Conservation (phyloP, 2,113 vertebrate genomes). For the Nannospalax galili region DNA sequence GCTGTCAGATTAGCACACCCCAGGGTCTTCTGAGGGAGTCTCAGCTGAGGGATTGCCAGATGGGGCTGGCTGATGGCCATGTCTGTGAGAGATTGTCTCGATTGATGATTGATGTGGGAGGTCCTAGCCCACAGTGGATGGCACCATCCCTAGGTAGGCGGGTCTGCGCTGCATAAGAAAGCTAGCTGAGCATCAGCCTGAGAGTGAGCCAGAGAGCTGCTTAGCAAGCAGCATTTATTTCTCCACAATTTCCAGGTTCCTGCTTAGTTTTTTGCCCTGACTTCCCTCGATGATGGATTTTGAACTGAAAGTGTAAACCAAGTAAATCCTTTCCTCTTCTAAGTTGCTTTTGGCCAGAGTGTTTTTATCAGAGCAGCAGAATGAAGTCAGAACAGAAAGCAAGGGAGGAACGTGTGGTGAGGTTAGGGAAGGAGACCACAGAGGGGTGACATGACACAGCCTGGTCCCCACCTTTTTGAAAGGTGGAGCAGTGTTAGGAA, state of each 20-base stretch:
- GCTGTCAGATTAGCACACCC: too few relatives aligned
- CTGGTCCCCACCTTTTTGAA: neutral
- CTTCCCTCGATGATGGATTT: neutral
- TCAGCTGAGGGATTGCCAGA: neutral
- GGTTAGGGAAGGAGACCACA: neutral
- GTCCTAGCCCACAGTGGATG: neutral
- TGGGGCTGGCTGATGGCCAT: neutral
- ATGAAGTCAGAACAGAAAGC: neutral
- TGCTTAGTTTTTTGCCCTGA: neutral
- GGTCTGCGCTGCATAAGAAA: neutral
- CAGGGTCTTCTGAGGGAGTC: neutral
- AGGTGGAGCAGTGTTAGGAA: neutral
- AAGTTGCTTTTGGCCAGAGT: neutral
- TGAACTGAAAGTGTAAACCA: neutral
- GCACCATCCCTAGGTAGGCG: neutral
- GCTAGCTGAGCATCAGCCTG: neutral
- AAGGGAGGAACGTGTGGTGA: neutral
- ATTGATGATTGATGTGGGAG: neutral
- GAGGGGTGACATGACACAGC: neutral
- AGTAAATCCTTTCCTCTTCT: neutral
- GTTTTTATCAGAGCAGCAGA: neutral
- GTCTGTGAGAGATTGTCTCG: neutral
- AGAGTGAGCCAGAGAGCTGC: neutral
- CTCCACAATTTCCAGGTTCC: neutral
- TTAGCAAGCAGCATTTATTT: neutral